Evolutionary conservation across 2,888 invertebrate genomes (phyloP).

Genomic region (Mimas tiliae): DNA sequence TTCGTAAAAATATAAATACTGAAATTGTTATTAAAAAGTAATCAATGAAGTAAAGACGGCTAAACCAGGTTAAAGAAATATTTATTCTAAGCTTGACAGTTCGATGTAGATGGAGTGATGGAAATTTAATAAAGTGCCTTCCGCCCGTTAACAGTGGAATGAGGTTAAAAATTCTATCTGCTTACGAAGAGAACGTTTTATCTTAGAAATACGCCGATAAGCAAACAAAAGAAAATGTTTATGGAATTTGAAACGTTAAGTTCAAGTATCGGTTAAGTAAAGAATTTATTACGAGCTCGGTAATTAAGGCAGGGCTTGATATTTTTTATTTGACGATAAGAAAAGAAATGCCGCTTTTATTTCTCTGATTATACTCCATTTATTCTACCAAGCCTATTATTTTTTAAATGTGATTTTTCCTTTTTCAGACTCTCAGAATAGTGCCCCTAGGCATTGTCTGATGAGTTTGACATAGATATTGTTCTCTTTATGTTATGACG

Average conservation of each 20-base stretch:
- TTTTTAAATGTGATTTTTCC: background rate
- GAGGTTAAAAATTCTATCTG: background rate
- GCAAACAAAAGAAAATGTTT: conserved; percentile 42
- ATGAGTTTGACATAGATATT: conserved; percentile 1
- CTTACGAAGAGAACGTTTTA: background rate
- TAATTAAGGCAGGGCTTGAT: conserved; percentile 35
- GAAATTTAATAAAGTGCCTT: conserved; percentile 2
- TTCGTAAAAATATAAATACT: background rate
- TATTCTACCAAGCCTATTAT: background rate
- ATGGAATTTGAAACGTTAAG: conserved; percentile 36
- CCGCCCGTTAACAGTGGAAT: background rate
- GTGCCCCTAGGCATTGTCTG: background rate
- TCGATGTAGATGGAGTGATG: background rate
- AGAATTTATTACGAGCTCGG: conserved; percentile 37
- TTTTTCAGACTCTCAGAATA: background rate
- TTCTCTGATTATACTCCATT: conserved; percentile 5
- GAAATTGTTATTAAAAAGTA: background rate
- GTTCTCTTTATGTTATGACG: background rate
- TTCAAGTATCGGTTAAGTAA: conserved; percentile 35
- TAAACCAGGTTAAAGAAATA: background rate
- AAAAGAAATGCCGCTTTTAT: conserved; percentile 22
- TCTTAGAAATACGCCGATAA: conserved; percentile 29
- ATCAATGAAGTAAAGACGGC: background rate
- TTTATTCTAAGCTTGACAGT: background rate
- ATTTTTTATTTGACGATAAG: conserved; percentile 32